Evolutionary conservation across 2,888 invertebrate genomes (phyloP).

Genomic region (Heliconius sara): DNA sequence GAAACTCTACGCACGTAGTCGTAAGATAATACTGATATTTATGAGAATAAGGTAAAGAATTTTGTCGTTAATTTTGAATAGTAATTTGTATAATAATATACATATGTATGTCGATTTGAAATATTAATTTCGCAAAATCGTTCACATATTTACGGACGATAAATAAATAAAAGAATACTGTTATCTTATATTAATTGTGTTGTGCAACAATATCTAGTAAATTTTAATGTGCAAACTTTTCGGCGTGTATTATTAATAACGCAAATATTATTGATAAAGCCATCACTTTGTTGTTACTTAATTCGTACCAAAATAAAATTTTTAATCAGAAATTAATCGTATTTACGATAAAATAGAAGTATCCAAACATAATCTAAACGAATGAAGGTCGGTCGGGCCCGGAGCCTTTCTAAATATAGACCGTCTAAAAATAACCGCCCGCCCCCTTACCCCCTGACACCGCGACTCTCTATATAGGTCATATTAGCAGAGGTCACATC

Average conservation of each 20-base stretch:
- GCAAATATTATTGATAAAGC: neutral
- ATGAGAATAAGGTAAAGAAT: too few species aligned
- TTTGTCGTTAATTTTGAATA: too few species aligned
- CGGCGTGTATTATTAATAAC: neutral
- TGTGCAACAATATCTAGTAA: neutral
- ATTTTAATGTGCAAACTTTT: neutral
- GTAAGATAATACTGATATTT: too few species aligned
- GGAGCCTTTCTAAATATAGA: slow-evolving; percentile 72
- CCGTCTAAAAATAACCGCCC: slow-evolving; percentile 64
- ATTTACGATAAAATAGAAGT: neutral
- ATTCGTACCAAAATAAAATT: neutral
- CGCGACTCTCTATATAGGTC: slow-evolving; percentile 51
- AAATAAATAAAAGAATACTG: neutral
- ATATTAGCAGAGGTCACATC: slow-evolving; percentile 37
- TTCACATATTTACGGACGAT: neutral
- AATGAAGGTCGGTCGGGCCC: slow-evolving; percentile 61
- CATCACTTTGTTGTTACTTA: neutral
- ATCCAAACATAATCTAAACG: slow-evolving; percentile 45
- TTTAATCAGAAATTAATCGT: neutral
- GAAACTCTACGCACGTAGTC: neutral
- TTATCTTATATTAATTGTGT: neutral
- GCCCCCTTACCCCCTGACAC: slow-evolving; percentile 43
- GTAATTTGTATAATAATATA: too few species aligned
- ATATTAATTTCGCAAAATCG: neutral
- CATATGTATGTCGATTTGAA: too few species aligned